phyloP scores from a whole-genome alignment of 2,113 vertebrate species.

The Ranitomeya imitator region DNA sequence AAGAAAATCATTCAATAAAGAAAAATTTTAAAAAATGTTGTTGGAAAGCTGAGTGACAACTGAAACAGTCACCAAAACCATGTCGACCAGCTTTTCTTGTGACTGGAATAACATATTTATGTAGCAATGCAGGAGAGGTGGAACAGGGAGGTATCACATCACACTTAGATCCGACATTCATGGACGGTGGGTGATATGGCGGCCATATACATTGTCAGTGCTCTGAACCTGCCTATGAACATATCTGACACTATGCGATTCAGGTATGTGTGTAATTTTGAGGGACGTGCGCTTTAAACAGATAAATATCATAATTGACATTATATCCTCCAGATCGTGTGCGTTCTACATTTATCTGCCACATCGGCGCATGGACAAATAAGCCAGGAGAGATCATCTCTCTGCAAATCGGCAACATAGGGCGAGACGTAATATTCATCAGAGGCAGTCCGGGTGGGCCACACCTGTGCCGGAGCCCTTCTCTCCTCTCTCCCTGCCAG shows the following conservation, averaged over 20 bases:
- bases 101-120: too few relatives aligned
- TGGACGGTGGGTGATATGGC: too few relatives aligned
- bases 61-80: too few relatives aligned
- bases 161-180: too few relatives aligned
- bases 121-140: too few relatives aligned
- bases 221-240: too few relatives aligned
- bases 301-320: background rate
- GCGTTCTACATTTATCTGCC: background rate
- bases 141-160: too few relatives aligned
- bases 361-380: background rate
- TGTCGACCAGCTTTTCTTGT: too few relatives aligned
- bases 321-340: background rate
- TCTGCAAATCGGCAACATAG: background rate
- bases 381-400: background rate
- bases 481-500: background rate
- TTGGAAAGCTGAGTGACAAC: too few relatives aligned
- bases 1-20: too few relatives aligned
- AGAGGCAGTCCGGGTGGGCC: background rate
- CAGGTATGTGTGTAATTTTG: background rate
- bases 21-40: too few relatives aligned
- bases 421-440: background rate
- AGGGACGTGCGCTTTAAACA: background rate
- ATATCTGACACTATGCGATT: background rate
- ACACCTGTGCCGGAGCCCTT: conserved; percentile 9
- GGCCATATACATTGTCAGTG: too few relatives aligned